Evolutionary conservation across 2,113 vertebrate genomes (phyloP).

Genomic region (human (Homo sapiens)): GRCh38 chr6:90723501-90724000

Average conservation of each 20-base stretch:
- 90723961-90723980: conserved; percentile 46
- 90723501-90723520: conserved; percentile 28
- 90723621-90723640: neutral
- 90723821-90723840: conserved; percentile 8
- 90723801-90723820: neutral
- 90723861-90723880: conserved; percentile 63
- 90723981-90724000: conserved; percentile 55
- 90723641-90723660: conserved; percentile 32
- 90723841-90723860: neutral
- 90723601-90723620: neutral
- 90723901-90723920: conserved; percentile 55
- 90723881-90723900: conserved; percentile 42
- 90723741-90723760: neutral
- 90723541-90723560: conserved; percentile 25
- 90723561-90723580: neutral
- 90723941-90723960: conserved; percentile 60
- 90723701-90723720: conserved; percentile 7
- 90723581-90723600: neutral
- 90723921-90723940: conserved; percentile 66
- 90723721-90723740: conserved; percentile 37
- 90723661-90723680: conserved; percentile 10
- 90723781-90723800: conserved; percentile 10
- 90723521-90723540: conserved; percentile 15
- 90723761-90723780: conserved; percentile 31
- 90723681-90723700: neutral